Base-by-base conservation (phyloP, 2,797 vertebrate genomes). In the Lophotriccus pileatus region DNA sequence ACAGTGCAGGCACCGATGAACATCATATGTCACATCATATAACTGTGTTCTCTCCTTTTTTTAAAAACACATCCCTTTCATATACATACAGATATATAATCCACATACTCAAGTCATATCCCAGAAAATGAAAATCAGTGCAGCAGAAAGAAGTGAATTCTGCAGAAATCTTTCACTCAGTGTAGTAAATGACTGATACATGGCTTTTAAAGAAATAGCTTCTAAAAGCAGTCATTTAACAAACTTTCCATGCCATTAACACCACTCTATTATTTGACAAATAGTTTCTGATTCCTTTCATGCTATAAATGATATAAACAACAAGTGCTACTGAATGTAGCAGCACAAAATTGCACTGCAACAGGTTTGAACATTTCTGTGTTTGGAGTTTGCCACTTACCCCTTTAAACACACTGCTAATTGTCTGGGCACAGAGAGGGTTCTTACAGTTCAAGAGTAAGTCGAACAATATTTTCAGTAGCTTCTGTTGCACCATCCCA, bases 371-470 rank as follows among this genome's bases (percentile, higher is more conserved):
- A 62, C 2, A 49, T 37, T 86, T 77, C 43, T 50, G 6, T 56
- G 10, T 63, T 68, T 52, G 56, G 43, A 83, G 16, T 55, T 68
- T 90, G 41, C 23, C 82, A 95, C 98, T 98, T 97, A 99, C 99
- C 97, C 73, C 97, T 98, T 99, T 99, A 88, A 99, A 99, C 90
- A 98, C 97, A 58, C 98, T 98, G 96, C 97, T 96, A 86, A 99
- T 59, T 25, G 97, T 95, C 97, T 98, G 98, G 75, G 98, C 97
- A 94, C 98, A 98, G 47, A 85, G 86, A 0, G 98, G 96, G 49
- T 96, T 98, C 96, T 97, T 97, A 91, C 97, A 98, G 53, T 98
- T 98, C 59, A 98, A 97, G 90, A 99, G 97, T 82, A 99, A 96
- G 89, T 99, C 99, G 78, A 99, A 99, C 89, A 99, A 90, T 19